A percentile compares a stretch with the other conserved stretches of the same genome.
Evolutionary conservation across 2,797 vertebrate species (phyloP).

Genomic region (Chelonia mydas): DNA sequence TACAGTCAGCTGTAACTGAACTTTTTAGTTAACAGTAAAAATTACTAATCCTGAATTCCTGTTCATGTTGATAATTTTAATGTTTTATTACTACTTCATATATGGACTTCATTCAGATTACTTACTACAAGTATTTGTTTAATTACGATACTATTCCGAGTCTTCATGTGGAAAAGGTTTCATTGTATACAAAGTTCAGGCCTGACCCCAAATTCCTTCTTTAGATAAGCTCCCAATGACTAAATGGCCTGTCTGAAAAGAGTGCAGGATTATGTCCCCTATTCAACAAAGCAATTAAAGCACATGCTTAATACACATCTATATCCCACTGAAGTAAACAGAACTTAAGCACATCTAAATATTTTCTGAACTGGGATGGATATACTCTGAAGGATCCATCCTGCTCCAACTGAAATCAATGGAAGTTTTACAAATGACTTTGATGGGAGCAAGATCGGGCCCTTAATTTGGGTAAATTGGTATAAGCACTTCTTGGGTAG

Average conservation of each 20-base stretch:
- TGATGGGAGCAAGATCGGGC: neutral
- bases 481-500: neutral
- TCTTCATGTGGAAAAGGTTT: neutral
- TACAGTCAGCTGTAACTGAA: neutral
- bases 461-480: neutral
- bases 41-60: neutral
- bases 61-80: neutral
- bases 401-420: neutral
- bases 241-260: neutral
- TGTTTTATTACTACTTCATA: neutral
- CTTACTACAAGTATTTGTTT: neutral
- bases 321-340: neutral
- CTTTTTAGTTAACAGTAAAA: neutral
- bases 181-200: neutral
- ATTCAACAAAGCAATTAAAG: neutral
- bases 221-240: neutral
- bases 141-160: neutral
- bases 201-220: neutral
- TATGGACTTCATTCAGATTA: neutral
- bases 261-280: neutral
- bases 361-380: neutral
- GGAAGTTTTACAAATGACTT: neutral
- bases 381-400: neutral
- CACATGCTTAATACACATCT: neutral
- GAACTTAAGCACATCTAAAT: neutral